Evolutionary conservation across 2,797 vertebrate species (phyloP).

Genomic region (Anolis apletophallus): DNA sequence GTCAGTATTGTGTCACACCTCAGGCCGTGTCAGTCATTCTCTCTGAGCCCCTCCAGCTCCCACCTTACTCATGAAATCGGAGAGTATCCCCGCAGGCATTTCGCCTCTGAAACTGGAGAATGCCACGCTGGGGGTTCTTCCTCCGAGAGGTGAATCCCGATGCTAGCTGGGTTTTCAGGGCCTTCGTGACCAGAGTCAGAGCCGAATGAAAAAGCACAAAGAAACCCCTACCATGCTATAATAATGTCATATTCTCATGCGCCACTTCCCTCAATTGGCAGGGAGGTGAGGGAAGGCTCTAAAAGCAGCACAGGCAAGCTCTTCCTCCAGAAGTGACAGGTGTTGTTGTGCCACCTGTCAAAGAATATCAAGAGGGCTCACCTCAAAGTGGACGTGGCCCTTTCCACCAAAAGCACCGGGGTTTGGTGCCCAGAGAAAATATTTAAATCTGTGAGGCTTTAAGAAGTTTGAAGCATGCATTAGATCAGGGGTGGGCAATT

Average conservation of each 20-base stretch:
- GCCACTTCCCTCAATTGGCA: neutral
- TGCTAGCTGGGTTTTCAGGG: constrained; percentile 26
- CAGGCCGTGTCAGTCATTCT: constrained; percentile 67
- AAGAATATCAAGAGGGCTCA: neutral
- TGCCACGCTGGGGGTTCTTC: constrained; percentile 17
- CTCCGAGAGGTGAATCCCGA: constrained; percentile 21
- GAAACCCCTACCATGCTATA: neutral
- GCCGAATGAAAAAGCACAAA: neutral
- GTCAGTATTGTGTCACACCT: constrained; percentile 66
- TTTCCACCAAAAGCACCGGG: neutral
- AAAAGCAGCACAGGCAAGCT: neutral
- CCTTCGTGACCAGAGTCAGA: constrained; percentile 5
- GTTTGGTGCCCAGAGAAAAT: neutral
- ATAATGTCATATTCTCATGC: neutral
- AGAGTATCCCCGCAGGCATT: constrained; percentile 68
- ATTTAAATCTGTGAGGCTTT: no score
- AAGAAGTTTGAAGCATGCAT: no score
- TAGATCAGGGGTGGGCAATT: no score
- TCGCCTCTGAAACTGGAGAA: constrained; percentile 62
- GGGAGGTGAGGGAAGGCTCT: neutral
- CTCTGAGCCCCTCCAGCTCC: constrained; percentile 36
- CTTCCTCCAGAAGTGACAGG: neutral
- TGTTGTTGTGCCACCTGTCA: neutral
- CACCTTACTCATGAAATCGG: constrained; percentile 57
- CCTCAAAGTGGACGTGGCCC: neutral